Conservation (phyloP, 30 jellyfish, hydroid and myxozoan genomes). For the Catostylus mosaicus region DNA sequence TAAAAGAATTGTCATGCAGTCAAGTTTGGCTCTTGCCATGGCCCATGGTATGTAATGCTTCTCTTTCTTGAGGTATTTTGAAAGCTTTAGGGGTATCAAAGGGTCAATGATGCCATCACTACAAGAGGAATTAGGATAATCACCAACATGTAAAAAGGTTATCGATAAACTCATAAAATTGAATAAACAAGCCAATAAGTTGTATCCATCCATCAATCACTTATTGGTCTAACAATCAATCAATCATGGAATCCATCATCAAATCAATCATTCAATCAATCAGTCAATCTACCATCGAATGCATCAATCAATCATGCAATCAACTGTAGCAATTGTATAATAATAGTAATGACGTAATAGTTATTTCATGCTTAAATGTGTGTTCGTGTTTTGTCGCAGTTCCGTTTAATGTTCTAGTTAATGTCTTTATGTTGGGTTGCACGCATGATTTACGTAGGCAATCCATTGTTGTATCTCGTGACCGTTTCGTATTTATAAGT, state of each 20-base stretch:
- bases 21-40: conserved; percentile 91
- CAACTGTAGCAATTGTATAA: no score
- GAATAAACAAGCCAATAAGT: no score
- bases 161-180: no score
- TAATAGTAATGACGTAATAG: no score
- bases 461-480: no score
- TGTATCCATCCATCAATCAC: no score
- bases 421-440: neutral
- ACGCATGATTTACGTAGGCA: no score
- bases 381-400: no score
- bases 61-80: conserved; percentile 86
- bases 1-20: conserved; percentile 73
- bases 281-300: neutral
- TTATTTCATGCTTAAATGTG: no score
- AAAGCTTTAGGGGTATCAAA: conserved; percentile 76
- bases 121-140: neutral
- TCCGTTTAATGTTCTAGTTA: neutral
- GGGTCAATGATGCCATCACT: conserved; percentile 95
- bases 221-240: neutral
- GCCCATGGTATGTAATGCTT: conserved; percentile 97
- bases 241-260: conserved; percentile 81
- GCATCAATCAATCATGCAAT: conserved; percentile 70
- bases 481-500: no score
- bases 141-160: no score
- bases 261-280: conserved; percentile 46